Base-by-base conservation (phyloP, 2,113 vertebrate species). In the Vimba vimba region DNA sequence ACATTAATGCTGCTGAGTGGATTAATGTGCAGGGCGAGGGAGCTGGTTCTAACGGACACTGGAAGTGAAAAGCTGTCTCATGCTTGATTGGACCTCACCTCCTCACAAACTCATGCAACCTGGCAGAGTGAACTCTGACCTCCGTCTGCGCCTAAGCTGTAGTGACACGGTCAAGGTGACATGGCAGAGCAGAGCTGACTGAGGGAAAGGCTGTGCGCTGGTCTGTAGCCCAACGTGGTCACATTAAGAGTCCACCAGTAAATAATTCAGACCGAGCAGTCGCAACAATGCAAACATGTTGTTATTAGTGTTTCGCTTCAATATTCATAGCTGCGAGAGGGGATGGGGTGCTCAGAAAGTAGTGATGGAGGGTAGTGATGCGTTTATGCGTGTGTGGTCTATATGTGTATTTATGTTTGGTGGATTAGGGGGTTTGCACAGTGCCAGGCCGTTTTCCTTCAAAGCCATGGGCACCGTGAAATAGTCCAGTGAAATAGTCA, bases 1-100 rank as follows among this genome's bases (percentile, higher is more conserved):
- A 27, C 78, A 81, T 89, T 82, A 82, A 60, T 73, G 39, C 71
- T 87, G 88, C 79, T 82, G 78, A 85, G 78, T 87, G 71, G 85
- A 82, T 87, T 85, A 86, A 89, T 89, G 62, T n/a, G 62, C n/a
- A 23, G 73, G 21, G 82, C 71, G 59, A 25, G 17, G 73, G 25
- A 47, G 79, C 25, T 47, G 68, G 69, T 85, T 80, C 78, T 85
- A 82, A 88, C 84, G 39, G 71, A 82, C 87, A 85, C 71, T 83
- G 30, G 64, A 87, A 85, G 73, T 79, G 83, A 87, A 89, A 87
- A 88, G 87, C 87, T 88, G 87, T 82, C 79, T 79, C 79, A 85
- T 59, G 86, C 23, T 71, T 89, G 88, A 89, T 78, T 87, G 86
- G 55, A 52, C 45, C 62, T 75, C 12, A 60, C 52, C 68, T 33